Evolutionary conservation across 2,113 vertebrate species (phyloP), one percentile per base, ranked within the genome.

Genomic region (Thunnus maccoyii): DNA sequence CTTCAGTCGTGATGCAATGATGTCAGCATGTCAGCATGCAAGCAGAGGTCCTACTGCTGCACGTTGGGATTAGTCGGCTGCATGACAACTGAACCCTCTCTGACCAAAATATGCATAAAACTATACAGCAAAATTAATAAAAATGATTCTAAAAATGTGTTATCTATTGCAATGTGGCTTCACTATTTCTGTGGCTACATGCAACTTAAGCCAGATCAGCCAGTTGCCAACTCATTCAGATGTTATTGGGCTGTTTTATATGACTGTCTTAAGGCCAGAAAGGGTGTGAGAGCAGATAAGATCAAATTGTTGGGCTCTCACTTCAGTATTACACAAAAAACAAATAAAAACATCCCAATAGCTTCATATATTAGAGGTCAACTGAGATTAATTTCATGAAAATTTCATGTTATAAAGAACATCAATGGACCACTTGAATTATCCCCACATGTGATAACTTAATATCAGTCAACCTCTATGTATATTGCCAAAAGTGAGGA

Each of bases 361-460:
- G 93, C 95, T 92, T 93, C 78, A 92, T 94, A 95, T 93, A 92
- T 87, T 90, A 95, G 94, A 95, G 94, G 94, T 95, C 89, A 89
- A 95, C 93, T 91, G 94, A 95, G 86, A 95, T 94, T 93, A 88
- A 85, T 66, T 30, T 54, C 36, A 41, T 41, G 36, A 41, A 41
- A 41, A 41, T 41, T 46, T 44, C 41, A 32, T 64, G 48, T 65
- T 56, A 76, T 14, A 15, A 18, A 22, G 60, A 18, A 25, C 44
- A 70, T 64, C 18, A 82, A 51, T 67, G 50, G 61, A 27, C 15
- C 6, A 50, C 10, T 66, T 64, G 50, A 75, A 32, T 69, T 18
- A 36, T 71, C 54, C 52, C 20, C 57, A 46, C 18, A 15, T 57
- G 58, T 36, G 25, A 86, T 69, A 20, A 47, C 22, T 88, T 91